Conservation (phyloP, 2,797 vertebrate species). For the Pteropus rufus region DNA sequence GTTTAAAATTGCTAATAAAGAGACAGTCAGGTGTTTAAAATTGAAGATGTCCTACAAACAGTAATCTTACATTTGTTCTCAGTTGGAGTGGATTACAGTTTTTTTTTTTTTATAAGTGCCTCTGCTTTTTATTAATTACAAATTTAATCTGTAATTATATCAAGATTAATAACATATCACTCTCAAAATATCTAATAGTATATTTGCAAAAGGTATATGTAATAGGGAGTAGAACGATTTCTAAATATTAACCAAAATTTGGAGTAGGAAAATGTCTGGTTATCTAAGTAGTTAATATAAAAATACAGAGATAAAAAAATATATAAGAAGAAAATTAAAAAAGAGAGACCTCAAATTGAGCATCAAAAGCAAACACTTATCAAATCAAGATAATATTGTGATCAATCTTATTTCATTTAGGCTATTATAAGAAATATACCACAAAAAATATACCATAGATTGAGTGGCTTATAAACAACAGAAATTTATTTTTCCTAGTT, state of each 20-base stretch:
- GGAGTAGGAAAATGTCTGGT: neutral
- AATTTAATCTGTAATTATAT: neutral
- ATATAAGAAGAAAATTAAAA: neutral
- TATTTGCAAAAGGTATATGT: neutral
- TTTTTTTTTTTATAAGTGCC: neutral
- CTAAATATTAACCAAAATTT: neutral
- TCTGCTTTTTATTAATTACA: constrained; percentile 5
- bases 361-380: neutral
- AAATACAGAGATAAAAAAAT: neutral
- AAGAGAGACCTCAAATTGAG: neutral
- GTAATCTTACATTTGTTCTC: constrained; percentile 5
- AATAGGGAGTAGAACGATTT: neutral
- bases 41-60: neutral
- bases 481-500: neutral
- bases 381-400: neutral
- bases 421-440: neutral
- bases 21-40: neutral
- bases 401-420: neutral
- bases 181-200: neutral
- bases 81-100: neutral
- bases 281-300: neutral
- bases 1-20: neutral
- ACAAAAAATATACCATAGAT: neutral
- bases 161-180: neutral
- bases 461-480: neutral